Base-by-base conservation (phyloP, 2,888 invertebrate species). In the Smittia sp. region DNA sequence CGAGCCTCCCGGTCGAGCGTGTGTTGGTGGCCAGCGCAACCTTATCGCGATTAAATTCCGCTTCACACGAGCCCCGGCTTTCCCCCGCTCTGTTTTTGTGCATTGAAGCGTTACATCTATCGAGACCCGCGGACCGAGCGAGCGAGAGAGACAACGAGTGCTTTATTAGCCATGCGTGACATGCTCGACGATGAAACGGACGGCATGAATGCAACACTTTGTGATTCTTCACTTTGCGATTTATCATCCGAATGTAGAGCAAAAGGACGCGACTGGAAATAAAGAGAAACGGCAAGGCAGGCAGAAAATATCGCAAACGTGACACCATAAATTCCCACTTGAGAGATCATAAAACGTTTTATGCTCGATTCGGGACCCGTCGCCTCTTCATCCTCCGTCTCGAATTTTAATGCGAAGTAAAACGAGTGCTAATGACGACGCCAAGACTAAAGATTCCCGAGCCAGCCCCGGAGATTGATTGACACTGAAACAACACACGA, bases 331-430 rank as follows among this genome's bases (percentile, higher is more conserved):
- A 68, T 68, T 46, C 68, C 32, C 41, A 46, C 41, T 52, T 46
- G 68, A 46, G 24, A 68, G 46, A 68, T 68, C 68, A 46, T 68
- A 68, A 68, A 68, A 68, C 68, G 46, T 46, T 68, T 68, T 68
- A 68, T 41, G 41, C 25, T 68, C 52, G 18, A 68, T 52, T 52
- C 52, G 15, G 15, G 52, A 46, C 38, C 38, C 22, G 25, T 66
- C 22, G 13, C 25, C 18, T 22, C 24, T 41, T 41, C 46, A 22
- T 24, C 46, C 24, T 22, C 22, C 66, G 66, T 68, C 68, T 52
- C 25, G 24, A 13, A 52, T 24, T 68, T 68, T 68, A 68, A 68
- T 68, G 68, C 25, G 41, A 20, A 68, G 18, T 39, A 38, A 68
- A 68, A 18, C 24, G 46, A 68, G 41, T 52, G 20, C 46, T 11